Conservation (phyloP, 2,797 vertebrate genomes). For the Columba guinea region DNA sequence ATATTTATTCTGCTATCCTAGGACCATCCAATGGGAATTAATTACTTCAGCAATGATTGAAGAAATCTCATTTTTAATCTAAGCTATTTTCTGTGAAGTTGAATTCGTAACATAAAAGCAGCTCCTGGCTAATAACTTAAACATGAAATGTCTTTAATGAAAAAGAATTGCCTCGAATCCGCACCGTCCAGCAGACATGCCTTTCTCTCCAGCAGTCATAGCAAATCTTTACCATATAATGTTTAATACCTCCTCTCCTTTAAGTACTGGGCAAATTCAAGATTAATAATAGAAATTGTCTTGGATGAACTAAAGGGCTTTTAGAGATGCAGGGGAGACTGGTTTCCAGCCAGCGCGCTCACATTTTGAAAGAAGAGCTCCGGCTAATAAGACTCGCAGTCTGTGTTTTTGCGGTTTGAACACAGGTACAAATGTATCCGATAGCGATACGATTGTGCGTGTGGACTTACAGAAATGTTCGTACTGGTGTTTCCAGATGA, state of each 20-base stretch:
- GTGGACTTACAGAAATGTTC: not conserved
- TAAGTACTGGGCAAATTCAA: not conserved
- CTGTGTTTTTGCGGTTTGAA: not conserved
- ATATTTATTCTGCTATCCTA: constrained; percentile 6
- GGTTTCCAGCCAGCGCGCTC: not conserved
- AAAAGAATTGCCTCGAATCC: not conserved
- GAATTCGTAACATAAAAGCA: not conserved
- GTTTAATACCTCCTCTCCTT: not conserved
- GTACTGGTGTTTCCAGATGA: not conserved
- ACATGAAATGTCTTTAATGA: not conserved
- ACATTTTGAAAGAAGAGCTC: not conserved
- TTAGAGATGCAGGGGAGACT: not conserved
- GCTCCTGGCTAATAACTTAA: not conserved
- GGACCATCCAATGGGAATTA: constrained; percentile 17
- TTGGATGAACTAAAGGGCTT: not conserved
- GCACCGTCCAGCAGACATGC: not conserved
- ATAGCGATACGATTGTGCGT: not conserved
- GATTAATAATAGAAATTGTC: not conserved
- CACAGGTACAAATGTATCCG: not conserved
- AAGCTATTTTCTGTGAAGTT: constrained; percentile 28
- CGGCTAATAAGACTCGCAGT: not conserved
- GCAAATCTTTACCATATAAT: not conserved
- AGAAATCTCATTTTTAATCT: constrained; percentile 9
- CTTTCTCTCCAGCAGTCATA: not conserved
- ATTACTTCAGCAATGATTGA: constrained; percentile 1